Evolutionary conservation across 2,797 vertebrate species (phyloP).

Genomic region (Stomatorhinus walkeri): DNA sequence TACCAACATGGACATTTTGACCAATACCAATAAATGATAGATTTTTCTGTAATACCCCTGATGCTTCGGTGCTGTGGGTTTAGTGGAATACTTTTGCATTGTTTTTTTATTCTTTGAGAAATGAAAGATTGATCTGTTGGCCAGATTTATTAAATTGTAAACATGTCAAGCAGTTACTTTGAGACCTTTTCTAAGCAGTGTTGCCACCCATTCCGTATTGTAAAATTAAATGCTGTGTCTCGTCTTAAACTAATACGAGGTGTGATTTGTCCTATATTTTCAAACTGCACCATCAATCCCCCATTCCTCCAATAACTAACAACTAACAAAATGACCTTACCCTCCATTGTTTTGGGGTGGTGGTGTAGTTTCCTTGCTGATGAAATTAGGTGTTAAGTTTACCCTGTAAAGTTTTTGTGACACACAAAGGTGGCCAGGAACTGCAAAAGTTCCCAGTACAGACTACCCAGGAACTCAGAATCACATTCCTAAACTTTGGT

Average conservation of each 20-base stretch:
- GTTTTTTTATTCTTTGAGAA: neutral
- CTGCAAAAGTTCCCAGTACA: neutral
- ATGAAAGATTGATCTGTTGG: neutral
- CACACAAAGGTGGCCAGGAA: neutral
- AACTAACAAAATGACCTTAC: neutral
- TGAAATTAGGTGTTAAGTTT: neutral
- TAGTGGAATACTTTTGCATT: neutral
- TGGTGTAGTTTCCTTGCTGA: neutral
- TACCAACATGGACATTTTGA: neutral
- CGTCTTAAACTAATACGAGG: neutral
- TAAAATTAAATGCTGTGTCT: neutral
- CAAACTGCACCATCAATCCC: neutral
- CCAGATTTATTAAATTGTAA: neutral
- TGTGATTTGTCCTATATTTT: neutral
- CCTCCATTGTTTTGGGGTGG: neutral
- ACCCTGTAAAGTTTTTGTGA: neutral
- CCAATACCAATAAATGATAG: neutral
- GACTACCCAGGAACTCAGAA: neutral
- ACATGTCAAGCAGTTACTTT: neutral
- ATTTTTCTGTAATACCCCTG: neutral
- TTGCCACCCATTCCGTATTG: neutral
- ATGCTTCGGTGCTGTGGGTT: neutral
- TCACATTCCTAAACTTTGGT: neutral
- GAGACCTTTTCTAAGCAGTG: neutral
- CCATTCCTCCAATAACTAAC: neutral